These are phyloP conservation scores for Axea sp. DNA, from an alignment of 2,888 invertebrate genomes.

Conservation along the genomic window DNA sequence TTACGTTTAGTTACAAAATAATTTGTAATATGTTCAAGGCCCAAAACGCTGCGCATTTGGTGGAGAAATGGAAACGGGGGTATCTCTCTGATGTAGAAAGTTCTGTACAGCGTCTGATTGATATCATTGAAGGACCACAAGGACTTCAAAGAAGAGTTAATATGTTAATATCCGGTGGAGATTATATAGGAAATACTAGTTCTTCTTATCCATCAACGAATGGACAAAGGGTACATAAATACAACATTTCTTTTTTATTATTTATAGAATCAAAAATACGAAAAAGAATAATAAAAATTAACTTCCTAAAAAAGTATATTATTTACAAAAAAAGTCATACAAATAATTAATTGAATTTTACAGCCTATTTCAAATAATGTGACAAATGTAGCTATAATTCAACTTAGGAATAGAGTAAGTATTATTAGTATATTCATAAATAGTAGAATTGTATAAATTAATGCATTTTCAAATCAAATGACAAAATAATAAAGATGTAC, in stretches of 20 bases:
- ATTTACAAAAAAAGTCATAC: too few relatives aligned
- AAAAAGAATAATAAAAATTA: too few relatives aligned
- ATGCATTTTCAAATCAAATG: too few relatives aligned
- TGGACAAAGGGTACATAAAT: too few relatives aligned
- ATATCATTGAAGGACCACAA: constrained; percentile 71
- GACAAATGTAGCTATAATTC: constrained; percentile 41
- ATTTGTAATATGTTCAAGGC: constrained; percentile 77
- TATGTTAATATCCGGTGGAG: constrained; percentile 64
- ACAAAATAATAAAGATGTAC: too few relatives aligned
- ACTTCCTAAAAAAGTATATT: too few relatives aligned
- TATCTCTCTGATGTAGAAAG: constrained; percentile 70
- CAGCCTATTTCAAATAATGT: too few relatives aligned
- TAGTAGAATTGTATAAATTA: too few relatives aligned
- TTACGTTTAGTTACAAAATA: too few relatives aligned
- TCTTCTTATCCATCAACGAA: not conserved
- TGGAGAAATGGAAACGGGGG: constrained; percentile 75
- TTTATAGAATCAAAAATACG: too few relatives aligned
- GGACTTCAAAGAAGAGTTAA: constrained; percentile 71
- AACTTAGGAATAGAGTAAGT: constrained; percentile 64
- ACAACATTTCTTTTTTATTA: too few relatives aligned
- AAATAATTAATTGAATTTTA: too few relatives aligned
- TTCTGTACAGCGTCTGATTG: constrained; percentile 67
- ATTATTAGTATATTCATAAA: not conserved
- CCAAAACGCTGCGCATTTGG: constrained; percentile 76
- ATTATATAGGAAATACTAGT: constrained; percentile 44